Evolutionary conservation across 2,113 vertebrate genomes (phyloP).

Genomic region (Casuarius casuarius): DNA sequence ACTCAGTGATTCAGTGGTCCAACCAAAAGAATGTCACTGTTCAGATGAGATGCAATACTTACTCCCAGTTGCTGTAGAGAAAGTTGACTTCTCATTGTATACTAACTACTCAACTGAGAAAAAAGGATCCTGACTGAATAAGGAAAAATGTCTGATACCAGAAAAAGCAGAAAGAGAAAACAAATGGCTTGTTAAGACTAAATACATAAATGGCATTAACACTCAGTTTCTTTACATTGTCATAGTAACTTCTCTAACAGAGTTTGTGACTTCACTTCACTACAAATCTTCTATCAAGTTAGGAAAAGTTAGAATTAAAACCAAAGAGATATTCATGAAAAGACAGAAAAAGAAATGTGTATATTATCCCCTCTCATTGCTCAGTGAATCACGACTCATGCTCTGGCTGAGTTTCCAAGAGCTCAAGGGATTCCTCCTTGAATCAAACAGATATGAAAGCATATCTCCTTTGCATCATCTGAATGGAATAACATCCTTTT

Average conservation of each 20-base stretch:
- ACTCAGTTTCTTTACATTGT: not conserved
- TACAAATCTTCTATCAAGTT: not conserved
- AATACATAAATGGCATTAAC: not conserved
- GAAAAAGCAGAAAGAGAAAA: not conserved
- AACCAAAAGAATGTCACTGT: not conserved
- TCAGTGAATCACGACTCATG: not conserved
- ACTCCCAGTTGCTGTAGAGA: not conserved
- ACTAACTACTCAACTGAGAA: not conserved
- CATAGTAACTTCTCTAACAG: not conserved
- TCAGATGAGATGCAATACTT: not conserved
- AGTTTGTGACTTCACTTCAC: not conserved
- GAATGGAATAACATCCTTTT: not conserved
- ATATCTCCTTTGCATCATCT: not conserved
- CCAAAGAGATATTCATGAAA: not conserved
- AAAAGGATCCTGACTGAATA: not conserved
- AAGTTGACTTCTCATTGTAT: not conserved
- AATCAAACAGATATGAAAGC: not conserved
- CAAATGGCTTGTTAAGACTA: not conserved
- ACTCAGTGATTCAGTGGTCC: not conserved
- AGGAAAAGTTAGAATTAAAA: not conserved
- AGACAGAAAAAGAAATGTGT: not conserved
- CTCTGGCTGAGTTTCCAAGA: not conserved
- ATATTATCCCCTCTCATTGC: not conserved
- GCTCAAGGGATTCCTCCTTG: not conserved
- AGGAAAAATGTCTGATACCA: not conserved